A percentile compares a stretch with the other conserved stretches of the same genome.
Evolutionary conservation across 1,140 invertebrate species (phyloP).

Genomic region (Scaptodrosophila lebanonensis): DNA sequence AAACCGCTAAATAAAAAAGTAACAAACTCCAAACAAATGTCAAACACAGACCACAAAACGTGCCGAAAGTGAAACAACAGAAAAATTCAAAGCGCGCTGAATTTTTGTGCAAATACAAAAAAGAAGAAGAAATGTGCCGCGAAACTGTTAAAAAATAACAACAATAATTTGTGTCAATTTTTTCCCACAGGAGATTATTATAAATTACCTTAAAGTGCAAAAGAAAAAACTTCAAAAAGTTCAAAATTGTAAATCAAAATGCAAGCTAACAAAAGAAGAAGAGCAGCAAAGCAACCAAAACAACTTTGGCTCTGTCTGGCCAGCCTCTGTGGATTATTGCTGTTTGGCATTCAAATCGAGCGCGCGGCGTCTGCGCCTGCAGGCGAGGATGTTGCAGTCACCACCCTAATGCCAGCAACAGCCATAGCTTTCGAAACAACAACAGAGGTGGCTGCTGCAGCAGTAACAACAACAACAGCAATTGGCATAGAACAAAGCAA

Average conservation of each 20-base stretch:
- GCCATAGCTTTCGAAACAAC: conserved; percentile 46
- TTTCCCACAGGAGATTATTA: conserved; percentile 39
- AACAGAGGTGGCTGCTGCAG: conserved; percentile 30
- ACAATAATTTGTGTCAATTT: conserved; percentile 29
- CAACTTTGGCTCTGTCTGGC: conserved; percentile 45
- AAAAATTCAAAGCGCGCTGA: conserved; percentile 10
- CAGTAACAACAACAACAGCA: conserved; percentile 34
- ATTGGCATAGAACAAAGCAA: conserved; percentile 61
- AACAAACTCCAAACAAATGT: conserved; percentile 35
- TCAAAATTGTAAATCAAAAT: conserved; percentile 39
- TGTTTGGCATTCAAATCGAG: conserved; percentile 71
- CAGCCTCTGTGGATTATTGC: conserved; percentile 57
- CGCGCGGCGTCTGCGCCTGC: conserved; percentile 64
- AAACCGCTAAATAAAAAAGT: conserved; percentile 32
- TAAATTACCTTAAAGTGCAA: conserved; percentile 58
- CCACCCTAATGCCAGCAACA: conserved; percentile 17
- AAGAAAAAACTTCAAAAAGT: conserved; percentile 43
- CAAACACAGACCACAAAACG: conserved; percentile 20
- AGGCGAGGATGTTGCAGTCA: conserved; percentile 58
- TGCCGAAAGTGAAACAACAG: conserved; percentile 38
- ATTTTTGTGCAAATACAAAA: conserved; percentile 5
- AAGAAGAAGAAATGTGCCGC: conserved; percentile 8
- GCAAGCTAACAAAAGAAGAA: conserved; percentile 61
- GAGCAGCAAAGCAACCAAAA: conserved; percentile 41
- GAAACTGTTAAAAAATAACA: conserved; percentile 15